A percentile compares a stretch with the other conserved stretches of the same genome.
Evolutionary conservation across 2,888 invertebrate species (phyloP).

Genomic region (Philereme vetulata): DNA sequence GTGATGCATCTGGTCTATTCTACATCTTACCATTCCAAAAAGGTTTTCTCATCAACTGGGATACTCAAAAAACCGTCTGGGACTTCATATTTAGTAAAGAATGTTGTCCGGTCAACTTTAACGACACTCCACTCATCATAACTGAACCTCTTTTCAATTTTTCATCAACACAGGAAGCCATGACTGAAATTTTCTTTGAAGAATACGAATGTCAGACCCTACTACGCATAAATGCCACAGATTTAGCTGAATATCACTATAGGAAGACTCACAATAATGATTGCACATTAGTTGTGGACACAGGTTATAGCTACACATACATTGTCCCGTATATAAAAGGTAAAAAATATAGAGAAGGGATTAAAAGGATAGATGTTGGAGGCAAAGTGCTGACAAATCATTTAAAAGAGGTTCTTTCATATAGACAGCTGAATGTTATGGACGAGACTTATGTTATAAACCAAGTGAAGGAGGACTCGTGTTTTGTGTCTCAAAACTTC

Average conservation of each 20-base stretch:
- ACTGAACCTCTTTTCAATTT: conserved; percentile 98
- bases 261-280: conserved; percentile 80
- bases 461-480: conserved; percentile 98
- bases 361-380: conserved; percentile 95
- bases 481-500: conserved; percentile 95
- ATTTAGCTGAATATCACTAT: conserved; percentile 90
- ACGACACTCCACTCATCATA: conserved; percentile 91
- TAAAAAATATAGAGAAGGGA: conserved; percentile 86
- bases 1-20: conserved; percentile 97
- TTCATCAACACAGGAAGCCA: conserved; percentile 94
- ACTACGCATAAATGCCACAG: conserved; percentile 90
- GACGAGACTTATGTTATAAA: conserved; percentile 99
- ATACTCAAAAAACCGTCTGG: conserved; percentile 97
- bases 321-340: conserved; percentile 95
- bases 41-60: conserved; percentile 98
- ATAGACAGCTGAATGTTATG: conserved; percentile 98
- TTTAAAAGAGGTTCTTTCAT: conserved; percentile 98
- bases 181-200: conserved; percentile 98
- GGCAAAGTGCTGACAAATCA: conserved; percentile 99
- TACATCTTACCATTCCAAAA: conserved; percentile 97
- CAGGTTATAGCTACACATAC: conserved; percentile 98
- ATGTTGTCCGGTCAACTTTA: conserved; percentile 89
- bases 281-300: conserved; percentile 94
- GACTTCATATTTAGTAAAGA: conserved; percentile 95
- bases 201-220: conserved; percentile 96